phyloP scores from a whole-genome alignment of 2,113 vertebrate species.

The Baryphthengus martii region DNA sequence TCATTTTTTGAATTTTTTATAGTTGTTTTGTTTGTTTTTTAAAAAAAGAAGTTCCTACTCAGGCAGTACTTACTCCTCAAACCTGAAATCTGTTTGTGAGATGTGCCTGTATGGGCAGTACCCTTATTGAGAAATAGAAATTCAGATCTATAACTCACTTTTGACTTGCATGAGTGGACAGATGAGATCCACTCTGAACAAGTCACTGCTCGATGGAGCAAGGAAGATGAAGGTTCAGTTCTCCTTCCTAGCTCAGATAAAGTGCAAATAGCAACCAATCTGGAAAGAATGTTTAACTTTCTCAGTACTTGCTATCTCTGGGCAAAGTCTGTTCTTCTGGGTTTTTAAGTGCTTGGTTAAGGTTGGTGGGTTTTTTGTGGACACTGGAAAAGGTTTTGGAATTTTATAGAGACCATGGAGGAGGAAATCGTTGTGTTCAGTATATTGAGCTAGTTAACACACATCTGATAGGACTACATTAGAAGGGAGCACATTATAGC shows the following conservation, averaged over 20 bases:
- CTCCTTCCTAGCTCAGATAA: neutral
- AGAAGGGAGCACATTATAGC: rapidly evolving
- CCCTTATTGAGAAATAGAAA: neutral
- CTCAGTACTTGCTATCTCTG: neutral
- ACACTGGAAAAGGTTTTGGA: constrained; percentile 11
- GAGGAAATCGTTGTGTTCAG: neutral
- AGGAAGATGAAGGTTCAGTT: neutral
- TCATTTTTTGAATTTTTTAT: neutral
- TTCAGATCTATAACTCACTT: neutral
- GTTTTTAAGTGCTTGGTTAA: neutral
- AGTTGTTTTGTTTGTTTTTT: neutral
- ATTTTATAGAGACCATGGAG: neutral
- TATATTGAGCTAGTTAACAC: neutral
- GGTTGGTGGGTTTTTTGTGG: neutral
- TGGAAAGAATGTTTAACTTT: constrained; percentile 3
- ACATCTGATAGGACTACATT: neutral
- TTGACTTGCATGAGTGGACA: neutral
- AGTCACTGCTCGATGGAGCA: neutral
- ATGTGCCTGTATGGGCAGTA: neutral
- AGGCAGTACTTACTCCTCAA: neutral
- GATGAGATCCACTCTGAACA: neutral
- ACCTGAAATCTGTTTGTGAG: neutral
- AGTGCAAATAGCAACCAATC: neutral
- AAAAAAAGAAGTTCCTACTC: neutral
- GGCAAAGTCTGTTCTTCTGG: neutral